phyloP scores from a whole-genome alignment of 2,797 vertebrate species.

The Helicolenus hilgendorfi region DNA sequence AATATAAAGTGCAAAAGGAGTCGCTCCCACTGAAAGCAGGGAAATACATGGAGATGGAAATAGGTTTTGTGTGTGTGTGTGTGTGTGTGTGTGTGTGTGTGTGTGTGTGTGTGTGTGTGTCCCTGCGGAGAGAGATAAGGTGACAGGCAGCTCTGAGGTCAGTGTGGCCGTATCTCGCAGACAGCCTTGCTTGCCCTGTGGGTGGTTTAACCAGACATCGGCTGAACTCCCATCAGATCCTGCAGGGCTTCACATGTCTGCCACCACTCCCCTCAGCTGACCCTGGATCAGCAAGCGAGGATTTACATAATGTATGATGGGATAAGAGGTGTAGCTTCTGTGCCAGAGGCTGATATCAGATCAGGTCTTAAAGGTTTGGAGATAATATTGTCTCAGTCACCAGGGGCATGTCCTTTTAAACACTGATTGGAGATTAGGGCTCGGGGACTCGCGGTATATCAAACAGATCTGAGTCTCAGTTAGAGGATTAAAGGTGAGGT shows the following conservation, averaged over 20 bases:
- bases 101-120: slow-evolving; percentile 24
- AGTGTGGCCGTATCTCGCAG: slow-evolving; percentile 65
- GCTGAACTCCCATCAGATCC: slow-evolving; percentile 70
- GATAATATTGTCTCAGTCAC: slow-evolving; percentile 61
- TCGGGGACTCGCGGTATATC: slow-evolving; percentile 22
- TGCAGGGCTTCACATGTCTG: slow-evolving; percentile 51
- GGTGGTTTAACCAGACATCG: slow-evolving; percentile 74
- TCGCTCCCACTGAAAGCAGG: slow-evolving; percentile 6
- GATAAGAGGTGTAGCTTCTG: slow-evolving; percentile 47
- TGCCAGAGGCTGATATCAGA: slow-evolving; percentile 56
- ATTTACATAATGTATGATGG: slow-evolving; percentile 73
- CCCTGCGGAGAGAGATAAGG: slow-evolving; percentile 62
- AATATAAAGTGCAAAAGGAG: slow-evolving; percentile 9
- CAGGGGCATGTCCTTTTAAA: slow-evolving; percentile 51
- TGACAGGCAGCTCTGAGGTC: slow-evolving; percentile 76
- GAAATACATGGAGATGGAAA: slow-evolving; percentile 22
- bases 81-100: slow-evolving; percentile 20
- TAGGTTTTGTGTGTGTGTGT: slow-evolving; percentile 12
- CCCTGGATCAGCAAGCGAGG: slow-evolving; percentile 45
- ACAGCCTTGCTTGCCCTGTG: slow-evolving; percentile 65
- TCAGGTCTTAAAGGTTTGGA: slow-evolving; percentile 43
- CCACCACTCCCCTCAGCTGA: slow-evolving; percentile 56
- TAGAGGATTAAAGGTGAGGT: slow-evolving; percentile 24
- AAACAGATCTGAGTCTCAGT: slow-evolving; percentile 27
- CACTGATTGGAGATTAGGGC: slow-evolving; percentile 26